Evolutionary conservation across 1,140 invertebrate species (phyloP).

Genomic region (Drosophila pachea): DNA sequence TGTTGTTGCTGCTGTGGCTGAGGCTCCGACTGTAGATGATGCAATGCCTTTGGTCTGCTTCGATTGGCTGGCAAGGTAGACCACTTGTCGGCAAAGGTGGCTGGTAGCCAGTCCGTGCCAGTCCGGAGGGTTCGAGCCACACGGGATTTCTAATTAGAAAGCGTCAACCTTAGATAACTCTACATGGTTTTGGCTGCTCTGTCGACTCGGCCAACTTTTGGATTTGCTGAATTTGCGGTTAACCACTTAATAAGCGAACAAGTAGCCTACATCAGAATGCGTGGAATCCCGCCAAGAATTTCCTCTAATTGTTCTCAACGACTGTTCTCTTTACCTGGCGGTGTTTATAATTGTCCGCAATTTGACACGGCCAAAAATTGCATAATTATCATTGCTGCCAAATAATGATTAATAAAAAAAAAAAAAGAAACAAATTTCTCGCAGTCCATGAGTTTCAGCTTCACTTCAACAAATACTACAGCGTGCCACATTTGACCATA

Average conservation of each 20-base stretch:
- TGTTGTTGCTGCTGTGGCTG: constrained; percentile 46
- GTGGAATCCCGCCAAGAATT: constrained; percentile 48
- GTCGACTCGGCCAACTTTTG: constrained; percentile 8
- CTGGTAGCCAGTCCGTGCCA: constrained; percentile 5
- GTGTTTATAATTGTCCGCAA: constrained; percentile 20
- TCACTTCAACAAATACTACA: constrained; percentile 48
- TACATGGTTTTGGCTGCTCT: constrained; percentile 30
- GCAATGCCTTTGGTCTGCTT: constrained; percentile 42
- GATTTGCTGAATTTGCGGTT: constrained; percentile 35
- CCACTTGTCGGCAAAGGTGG: constrained; percentile 69
- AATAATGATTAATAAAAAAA: constrained; percentile 47
- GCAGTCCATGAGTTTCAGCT: constrained; percentile 31
- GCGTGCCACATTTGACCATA: constrained; percentile 74
- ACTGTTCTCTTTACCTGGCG: constrained; percentile 12
- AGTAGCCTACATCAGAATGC: background rate
- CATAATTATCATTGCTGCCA: constrained; percentile 39
- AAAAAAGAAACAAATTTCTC: constrained; percentile 33
- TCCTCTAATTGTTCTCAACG: constrained; percentile 62
- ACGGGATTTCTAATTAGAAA: constrained; percentile 55
- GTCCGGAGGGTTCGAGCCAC: constrained; percentile 12
- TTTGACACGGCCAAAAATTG: constrained; percentile 31
- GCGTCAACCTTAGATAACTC: constrained; percentile 45
- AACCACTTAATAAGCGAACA: constrained; percentile 62
- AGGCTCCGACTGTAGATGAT: constrained; percentile 38
- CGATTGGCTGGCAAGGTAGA: constrained; percentile 62